Base-by-base conservation (phyloP, 1,140 invertebrate species). In the Leguminivora glycinivorella region DNA sequence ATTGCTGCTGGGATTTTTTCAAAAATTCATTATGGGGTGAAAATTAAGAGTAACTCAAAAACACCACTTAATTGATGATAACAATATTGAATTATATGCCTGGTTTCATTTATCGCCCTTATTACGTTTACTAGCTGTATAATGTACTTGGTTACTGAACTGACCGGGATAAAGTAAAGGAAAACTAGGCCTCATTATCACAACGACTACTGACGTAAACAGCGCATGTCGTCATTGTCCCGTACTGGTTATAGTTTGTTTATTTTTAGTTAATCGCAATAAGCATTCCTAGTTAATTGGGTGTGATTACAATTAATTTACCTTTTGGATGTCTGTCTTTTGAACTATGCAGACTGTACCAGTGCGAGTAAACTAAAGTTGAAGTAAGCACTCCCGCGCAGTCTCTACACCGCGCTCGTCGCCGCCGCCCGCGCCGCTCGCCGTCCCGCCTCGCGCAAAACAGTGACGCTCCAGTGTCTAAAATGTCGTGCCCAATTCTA, bases 401-500 rank as follows among this genome's bases (percentile, higher is more conserved):
- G 69, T 70, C 10, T 22, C n/a, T 22, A 26, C 38, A 29, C 19
- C 60, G 69, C 69, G 34, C 56, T 58, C 58, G 38, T n/a, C 25
- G 14, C 19, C 34, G 56, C 14, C 69, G 69, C 71, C 31, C 52
- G 52, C 70, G 40, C 24, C 47, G 72, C 70, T 56, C 70, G 73
- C 58, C 81, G 80, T 79, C 40, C 10, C 31, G 66, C 52, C 17
- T 34, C 43, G 68, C 63, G 66, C 24, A 70, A 47, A 56, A 43
- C 34, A 70, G 56, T 72, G 52, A 70, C 70, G 24, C 69, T 69
- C 29, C 29, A 34, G 72, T 74, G 76, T 75, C 76, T 78, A 86
- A 79, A 83, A 87, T 87, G 84, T 80, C 80, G 81, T 84, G 81
- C 75, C 70, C 75, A 73, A 78, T 80, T 83, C 69, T 68, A 81